phyloP scores from a whole-genome alignment of 2,113 vertebrate genomes.

The Lethenteron reissneri region DNA sequence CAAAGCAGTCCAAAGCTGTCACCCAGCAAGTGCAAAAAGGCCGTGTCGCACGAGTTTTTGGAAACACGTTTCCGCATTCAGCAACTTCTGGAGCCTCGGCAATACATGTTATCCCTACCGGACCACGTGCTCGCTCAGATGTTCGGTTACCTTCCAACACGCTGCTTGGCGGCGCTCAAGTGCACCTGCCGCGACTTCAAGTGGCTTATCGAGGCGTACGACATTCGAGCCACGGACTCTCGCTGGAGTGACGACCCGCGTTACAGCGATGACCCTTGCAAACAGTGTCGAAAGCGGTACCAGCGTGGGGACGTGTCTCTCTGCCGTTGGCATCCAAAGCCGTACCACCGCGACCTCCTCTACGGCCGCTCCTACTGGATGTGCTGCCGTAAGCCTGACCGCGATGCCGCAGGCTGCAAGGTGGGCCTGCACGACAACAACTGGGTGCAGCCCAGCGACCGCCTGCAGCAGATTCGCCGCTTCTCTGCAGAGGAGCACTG shows the following conservation, averaged over 20 bases:
- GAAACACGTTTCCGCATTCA: slow-evolving; percentile 94
- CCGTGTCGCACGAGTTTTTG: slow-evolving; percentile 76
- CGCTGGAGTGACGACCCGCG: slow-evolving; percentile 71
- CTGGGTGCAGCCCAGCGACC: slow-evolving; percentile 56
- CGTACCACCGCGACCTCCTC: slow-evolving; percentile 96
- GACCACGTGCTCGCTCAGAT: slow-evolving; percentile 84
- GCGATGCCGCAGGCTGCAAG: slow-evolving; percentile 60
- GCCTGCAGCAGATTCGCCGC: slow-evolving; percentile 11
- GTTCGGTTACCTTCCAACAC: slow-evolving; percentile 65
- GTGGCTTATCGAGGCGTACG: slow-evolving; percentile 56
- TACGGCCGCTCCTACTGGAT: slow-evolving; percentile 97
- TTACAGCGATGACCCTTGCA: slow-evolving; percentile 81
- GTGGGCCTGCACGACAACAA: slow-evolving; percentile 83
- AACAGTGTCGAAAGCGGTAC: slow-evolving; percentile 71
- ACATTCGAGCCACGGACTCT: slow-evolving; percentile 56
- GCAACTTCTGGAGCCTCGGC: slow-evolving; percentile 60
- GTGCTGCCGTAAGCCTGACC: slow-evolving; percentile 66
- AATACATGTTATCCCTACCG: slow-evolving; percentile 74
- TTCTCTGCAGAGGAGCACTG: slow-evolving; percentile 19
- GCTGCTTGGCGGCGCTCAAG: slow-evolving; percentile 61
- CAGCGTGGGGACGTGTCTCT: slow-evolving; percentile 70
- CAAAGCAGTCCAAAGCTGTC: too few relatives aligned
- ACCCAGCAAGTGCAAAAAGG: slow-evolving; percentile 16
- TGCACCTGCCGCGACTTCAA: slow-evolving; percentile 83
- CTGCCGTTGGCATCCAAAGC: slow-evolving; percentile 92